A percentile compares a stretch with the other conserved stretches of the same genome.
Evolutionary conservation across 23 tunicate genomes (phyloP).

Genomic region (Halocynthia aurantium): DNA sequence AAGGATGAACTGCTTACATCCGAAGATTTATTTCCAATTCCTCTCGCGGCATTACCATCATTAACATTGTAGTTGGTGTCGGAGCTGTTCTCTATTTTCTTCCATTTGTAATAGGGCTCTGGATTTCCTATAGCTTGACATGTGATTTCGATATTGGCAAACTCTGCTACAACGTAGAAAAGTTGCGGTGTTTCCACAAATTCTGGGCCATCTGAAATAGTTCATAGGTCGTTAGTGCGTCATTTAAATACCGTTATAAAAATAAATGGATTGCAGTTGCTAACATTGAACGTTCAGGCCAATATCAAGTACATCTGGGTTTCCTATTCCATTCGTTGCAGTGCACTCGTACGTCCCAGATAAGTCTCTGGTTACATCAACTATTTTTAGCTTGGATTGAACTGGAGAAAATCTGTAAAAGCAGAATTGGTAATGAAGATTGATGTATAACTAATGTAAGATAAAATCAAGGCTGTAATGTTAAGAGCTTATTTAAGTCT

Average conservation of each 20-base stretch:
- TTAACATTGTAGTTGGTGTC: too few relatives aligned
- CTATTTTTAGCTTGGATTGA: constrained; percentile 13
- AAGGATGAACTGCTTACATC: too few relatives aligned
- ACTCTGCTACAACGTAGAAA: constrained; percentile 18
- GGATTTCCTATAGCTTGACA: constrained; percentile 64
- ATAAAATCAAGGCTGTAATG: too few relatives aligned
- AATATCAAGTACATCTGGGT: constrained; percentile 22
- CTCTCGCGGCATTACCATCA: too few relatives aligned
- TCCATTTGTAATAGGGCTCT: constrained; percentile 27
- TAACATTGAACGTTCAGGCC: constrained; percentile 57
- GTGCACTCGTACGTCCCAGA: constrained; percentile 40
- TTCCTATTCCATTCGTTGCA: constrained; percentile 39
- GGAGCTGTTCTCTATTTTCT: neutral
- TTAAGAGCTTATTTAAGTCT: too few relatives aligned
- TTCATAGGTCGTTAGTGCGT: neutral
- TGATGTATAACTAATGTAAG: too few relatives aligned
- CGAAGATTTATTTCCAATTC: too few relatives aligned
- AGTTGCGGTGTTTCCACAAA: neutral
- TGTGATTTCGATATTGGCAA: constrained; percentile 2
- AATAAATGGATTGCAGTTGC: neutral
- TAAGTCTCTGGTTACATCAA: constrained; percentile 16
- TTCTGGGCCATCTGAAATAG: constrained; percentile 26
- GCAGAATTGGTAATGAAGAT: too few relatives aligned
- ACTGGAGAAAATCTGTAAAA: too few relatives aligned
- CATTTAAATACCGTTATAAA: neutral